Evolutionary conservation across 2,113 vertebrate species (phyloP).

Genomic region (Odocoileus hemionus): DNA sequence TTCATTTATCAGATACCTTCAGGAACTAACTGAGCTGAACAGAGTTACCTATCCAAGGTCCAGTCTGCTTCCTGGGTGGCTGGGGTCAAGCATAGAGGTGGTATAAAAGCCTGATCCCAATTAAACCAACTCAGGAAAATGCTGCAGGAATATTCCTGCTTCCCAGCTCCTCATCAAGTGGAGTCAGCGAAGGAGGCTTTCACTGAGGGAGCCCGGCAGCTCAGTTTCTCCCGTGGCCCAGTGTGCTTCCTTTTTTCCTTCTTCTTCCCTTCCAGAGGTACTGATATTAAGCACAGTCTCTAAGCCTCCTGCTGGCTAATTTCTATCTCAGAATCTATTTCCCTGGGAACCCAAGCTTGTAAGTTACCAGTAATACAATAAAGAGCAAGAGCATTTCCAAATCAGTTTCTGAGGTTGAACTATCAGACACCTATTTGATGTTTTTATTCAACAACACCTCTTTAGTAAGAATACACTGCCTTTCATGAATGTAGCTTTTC

Average conservation of each 20-base stretch:
- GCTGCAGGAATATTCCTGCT: neutral
- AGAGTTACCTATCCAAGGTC: neutral
- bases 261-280: neutral
- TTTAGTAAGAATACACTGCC: neutral
- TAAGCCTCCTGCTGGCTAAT: neutral
- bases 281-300: neutral
- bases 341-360: neutral
- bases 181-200: neutral
- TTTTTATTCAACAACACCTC: neutral
- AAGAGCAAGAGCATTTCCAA: neutral
- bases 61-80: neutral
- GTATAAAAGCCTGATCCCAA: rapidly evolving
- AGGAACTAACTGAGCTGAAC: neutral
- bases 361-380: neutral
- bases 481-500: neutral
- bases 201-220: neutral
- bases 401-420: neutral
- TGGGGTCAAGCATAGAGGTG: neutral
- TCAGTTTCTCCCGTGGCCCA: neutral
- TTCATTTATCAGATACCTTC: neutral
- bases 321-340: neutral
- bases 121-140: neutral
- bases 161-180: neutral
- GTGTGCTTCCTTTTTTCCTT: neutral
- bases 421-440: neutral